A percentile compares a stretch with the other conserved stretches of the same genome.
These are phyloP conservation scores for Hymenopus coronatus DNA, from an alignment of 2,888 invertebrate species.

Conservation along the genomic window DNA sequence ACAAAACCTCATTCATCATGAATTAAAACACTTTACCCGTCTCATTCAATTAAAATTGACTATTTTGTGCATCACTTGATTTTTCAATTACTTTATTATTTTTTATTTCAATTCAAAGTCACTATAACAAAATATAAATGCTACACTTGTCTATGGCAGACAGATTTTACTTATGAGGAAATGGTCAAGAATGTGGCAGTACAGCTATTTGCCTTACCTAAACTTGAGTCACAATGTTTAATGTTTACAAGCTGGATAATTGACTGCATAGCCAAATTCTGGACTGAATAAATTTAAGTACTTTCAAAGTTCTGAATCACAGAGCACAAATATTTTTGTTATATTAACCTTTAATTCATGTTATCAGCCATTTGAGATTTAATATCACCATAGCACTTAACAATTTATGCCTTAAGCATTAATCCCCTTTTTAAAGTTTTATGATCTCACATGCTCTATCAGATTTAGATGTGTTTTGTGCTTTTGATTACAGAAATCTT, in stretches of 20 bases:
- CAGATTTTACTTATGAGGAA: neutral
- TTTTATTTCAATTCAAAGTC: neutral
- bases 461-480: neutral
- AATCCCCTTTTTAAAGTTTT: neutral
- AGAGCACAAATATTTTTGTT: neutral
- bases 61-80: slow-evolving; percentile 24
- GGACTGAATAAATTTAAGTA: neutral
- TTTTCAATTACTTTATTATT: neutral
- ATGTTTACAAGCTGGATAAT: neutral
- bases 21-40: slow-evolving; percentile 10
- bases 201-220: neutral
- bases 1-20: neutral
- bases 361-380: neutral
- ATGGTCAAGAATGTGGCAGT: neutral
- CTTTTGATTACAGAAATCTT: neutral
- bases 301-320: neutral
- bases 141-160: neutral
- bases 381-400: neutral
- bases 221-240: neutral
- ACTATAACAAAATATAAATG: slow-evolving; percentile 3
- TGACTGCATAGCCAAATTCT: neutral
- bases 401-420: neutral
- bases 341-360: neutral
- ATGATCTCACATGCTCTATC: neutral
- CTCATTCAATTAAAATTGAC: slow-evolving; percentile 24